These are phyloP conservation scores for Sinella curviseta DNA, from an alignment of 1,140 invertebrate genomes.

Conservation along the genomic window DNA sequence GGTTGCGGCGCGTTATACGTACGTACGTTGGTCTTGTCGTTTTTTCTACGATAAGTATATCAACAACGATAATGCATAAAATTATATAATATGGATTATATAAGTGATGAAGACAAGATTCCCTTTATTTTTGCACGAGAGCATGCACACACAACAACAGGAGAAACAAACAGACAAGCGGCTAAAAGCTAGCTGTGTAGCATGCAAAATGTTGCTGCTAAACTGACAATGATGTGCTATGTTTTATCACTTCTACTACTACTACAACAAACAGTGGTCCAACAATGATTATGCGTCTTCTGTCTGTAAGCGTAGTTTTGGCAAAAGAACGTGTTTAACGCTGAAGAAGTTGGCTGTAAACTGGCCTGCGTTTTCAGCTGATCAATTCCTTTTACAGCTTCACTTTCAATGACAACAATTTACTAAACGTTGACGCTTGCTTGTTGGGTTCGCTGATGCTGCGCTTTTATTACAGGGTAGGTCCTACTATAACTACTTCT, in stretches of 20 bases:
- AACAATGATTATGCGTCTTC: background rate
- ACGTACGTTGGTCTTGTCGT: background rate
- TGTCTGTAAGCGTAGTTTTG: background rate
- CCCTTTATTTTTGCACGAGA: too few relatives aligned
- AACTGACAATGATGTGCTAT: too few relatives aligned
- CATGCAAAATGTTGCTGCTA: too few relatives aligned
- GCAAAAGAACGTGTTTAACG: background rate
- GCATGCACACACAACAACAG: too few relatives aligned
- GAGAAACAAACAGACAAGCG: too few relatives aligned
- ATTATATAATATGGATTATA: too few relatives aligned
- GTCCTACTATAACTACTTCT: background rate
- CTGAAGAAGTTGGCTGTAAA: background rate
- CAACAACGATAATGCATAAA: background rate
- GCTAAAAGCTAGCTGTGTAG: background rate
- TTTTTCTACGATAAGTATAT: background rate
- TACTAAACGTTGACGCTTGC: background rate
- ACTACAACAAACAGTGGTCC: background rate
- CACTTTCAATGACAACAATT: background rate
- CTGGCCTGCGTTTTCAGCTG: background rate
- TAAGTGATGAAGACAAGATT: background rate
- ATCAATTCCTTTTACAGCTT: conserved; percentile 14
- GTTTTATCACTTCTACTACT: too few relatives aligned
- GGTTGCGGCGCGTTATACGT: background rate
- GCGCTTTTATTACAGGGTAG: too few relatives aligned
- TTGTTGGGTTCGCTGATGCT: too few relatives aligned